Evolutionary conservation across 2,113 vertebrate genomes (phyloP).

Genomic region (Paramormyrops kingsleyae): DNA sequence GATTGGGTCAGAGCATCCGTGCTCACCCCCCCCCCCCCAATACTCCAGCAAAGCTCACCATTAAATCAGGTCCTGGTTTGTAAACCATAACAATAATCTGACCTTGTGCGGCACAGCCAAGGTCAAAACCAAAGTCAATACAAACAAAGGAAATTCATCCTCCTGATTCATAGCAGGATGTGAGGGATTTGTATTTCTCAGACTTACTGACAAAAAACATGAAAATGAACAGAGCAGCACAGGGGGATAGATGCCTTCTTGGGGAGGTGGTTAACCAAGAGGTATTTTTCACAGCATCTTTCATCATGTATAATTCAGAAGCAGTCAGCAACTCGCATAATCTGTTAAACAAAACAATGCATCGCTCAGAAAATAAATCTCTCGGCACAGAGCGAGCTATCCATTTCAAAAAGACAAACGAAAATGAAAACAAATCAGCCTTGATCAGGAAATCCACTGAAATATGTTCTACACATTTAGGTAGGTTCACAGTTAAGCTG

Average conservation of each 20-base stretch:
- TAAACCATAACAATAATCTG: neutral
- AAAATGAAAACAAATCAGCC: neutral
- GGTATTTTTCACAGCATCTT: slow-evolving; percentile 9
- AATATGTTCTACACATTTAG: neutral
- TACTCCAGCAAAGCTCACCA: neutral
- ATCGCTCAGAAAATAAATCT: neutral
- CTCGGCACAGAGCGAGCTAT: neutral
- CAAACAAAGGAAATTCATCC: neutral
- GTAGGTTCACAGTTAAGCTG: neutral
- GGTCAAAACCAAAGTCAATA: neutral
- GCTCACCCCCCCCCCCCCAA: neutral
- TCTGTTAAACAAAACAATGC: slow-evolving; percentile 14
- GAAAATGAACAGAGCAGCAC: neutral
- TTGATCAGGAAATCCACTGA: neutral
- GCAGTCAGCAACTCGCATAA: slow-evolving; percentile 8
- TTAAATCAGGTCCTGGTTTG: neutral
- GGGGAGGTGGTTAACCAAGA: neutral
- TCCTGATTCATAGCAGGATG: neutral
- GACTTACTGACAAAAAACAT: neutral
- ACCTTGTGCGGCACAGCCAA: neutral
- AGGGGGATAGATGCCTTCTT: neutral
- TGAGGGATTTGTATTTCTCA: neutral
- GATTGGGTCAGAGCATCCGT: neutral
- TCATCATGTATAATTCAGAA: slow-evolving; percentile 17
- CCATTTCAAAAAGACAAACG: neutral